These are phyloP conservation scores for Collichthys lucidus DNA, from an alignment of 2,113 vertebrate species.

Conservation along the genomic window DNA sequence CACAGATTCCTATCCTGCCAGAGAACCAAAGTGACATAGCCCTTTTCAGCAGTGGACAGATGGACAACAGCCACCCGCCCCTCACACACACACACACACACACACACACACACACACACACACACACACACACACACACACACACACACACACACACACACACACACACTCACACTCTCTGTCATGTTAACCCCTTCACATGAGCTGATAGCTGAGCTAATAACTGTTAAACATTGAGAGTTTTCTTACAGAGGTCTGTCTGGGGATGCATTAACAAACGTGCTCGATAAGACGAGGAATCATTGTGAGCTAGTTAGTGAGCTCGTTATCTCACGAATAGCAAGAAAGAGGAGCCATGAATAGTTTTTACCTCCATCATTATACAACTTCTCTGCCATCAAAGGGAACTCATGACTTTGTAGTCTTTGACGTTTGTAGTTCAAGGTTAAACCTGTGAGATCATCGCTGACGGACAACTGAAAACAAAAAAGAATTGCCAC, in stretches of 20 bases:
- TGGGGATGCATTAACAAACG: conserved; percentile 1
- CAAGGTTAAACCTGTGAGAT: not conserved
- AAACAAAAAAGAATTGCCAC: not conserved
- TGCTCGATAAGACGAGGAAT: not conserved
- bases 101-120: not conserved
- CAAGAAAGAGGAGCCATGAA: not conserved
- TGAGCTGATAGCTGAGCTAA: conserved; percentile 2
- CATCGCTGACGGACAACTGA: not conserved
- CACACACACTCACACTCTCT: too few relatives aligned
- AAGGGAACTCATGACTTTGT: not conserved
- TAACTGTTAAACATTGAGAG: not conserved
- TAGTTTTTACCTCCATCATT: too few relatives aligned
- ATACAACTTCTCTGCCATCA: not conserved
- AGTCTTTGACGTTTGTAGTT: not conserved
- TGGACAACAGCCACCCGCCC: conserved; percentile 19
- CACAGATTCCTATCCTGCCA: conserved; percentile 44
- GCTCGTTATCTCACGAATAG: not conserved
- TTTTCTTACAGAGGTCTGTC: conserved; percentile 4
- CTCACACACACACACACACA: not conserved
- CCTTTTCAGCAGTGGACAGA: conserved; percentile 52
- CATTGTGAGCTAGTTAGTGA: conserved; percentile 1
- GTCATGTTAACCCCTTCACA: conserved; percentile 34
- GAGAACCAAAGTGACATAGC: conserved; percentile 25
- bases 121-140: not conserved
- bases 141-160: not conserved